A percentile compares a stretch with the other conserved stretches of the same genome.
These are phyloP conservation scores for Xestia sexstrigata DNA, from an alignment of 2,888 invertebrate genomes.

Conservation along the genomic window DNA sequence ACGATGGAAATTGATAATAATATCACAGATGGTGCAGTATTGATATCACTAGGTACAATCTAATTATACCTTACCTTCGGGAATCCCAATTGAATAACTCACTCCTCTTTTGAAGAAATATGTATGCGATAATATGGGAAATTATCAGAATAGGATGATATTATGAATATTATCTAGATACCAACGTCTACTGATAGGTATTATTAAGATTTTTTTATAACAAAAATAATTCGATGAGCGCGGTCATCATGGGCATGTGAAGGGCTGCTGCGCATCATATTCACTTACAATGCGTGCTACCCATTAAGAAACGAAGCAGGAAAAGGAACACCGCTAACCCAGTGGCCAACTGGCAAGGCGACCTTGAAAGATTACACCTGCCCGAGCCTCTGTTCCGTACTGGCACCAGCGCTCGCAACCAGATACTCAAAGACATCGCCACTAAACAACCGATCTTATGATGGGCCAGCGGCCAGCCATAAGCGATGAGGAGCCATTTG, in stretches of 20 bases:
- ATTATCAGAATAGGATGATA: neutral
- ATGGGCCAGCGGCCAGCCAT: constrained; percentile 69
- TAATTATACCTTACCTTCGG: neutral
- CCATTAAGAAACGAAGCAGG: constrained; percentile 87
- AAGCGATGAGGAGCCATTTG: constrained; percentile 79
- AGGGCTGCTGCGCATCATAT: constrained; percentile 70
- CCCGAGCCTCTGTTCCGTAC: constrained; percentile 85
- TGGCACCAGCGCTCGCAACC: constrained; percentile 83
- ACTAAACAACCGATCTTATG: constrained; percentile 72
- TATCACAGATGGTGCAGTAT: constrained; percentile 16
- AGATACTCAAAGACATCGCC: constrained; percentile 71
- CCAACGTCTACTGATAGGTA: neutral
- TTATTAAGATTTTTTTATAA: constrained; percentile 6
- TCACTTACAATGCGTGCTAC: constrained; percentile 76
- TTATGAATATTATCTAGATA: neutral
- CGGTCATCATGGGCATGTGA: constrained; percentile 32
- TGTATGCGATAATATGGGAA: neutral
- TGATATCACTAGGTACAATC: neutral
- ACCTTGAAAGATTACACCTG: constrained; percentile 83
- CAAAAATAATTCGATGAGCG: constrained; percentile 22
- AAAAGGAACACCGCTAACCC: constrained; percentile 90
- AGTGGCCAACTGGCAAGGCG: constrained; percentile 89
- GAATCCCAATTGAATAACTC: constrained; percentile 2
- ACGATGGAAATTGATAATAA: constrained; percentile 11
- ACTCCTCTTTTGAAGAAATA: constrained; percentile 1